phyloP scores from a whole-genome alignment of 2,113 vertebrate genomes.

The Camelus bactrianus region DNA sequence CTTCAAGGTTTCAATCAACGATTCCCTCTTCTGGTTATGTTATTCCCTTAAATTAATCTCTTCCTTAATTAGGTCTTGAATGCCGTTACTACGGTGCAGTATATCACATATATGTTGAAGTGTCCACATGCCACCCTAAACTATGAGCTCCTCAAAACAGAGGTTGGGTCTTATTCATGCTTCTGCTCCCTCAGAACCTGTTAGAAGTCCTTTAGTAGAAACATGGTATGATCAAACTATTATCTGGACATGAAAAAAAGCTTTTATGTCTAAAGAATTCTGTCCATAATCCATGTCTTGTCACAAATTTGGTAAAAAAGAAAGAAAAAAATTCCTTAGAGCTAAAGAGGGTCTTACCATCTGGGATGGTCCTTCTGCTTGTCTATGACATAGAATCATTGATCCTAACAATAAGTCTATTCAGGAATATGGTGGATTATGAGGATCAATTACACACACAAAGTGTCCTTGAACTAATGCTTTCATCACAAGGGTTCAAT shows the following conservation, averaged over 20 bases:
- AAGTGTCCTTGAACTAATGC: neutral
- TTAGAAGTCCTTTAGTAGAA: neutral
- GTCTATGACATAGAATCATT: neutral
- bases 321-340: neutral
- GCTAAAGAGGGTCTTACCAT: neutral
- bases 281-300: neutral
- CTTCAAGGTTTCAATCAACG: neutral
- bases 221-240: neutral
- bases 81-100: neutral
- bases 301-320: neutral
- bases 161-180: neutral
- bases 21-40: neutral
- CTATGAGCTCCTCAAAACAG: neutral
- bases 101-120: neutral
- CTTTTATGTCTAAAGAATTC: neutral
- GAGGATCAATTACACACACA: neutral
- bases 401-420: neutral
- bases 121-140: neutral
- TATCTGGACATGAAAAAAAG: neutral
- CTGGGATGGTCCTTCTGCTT: neutral
- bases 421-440: neutral
- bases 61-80: neutral
- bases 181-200: neutral
- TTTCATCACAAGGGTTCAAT: neutral
- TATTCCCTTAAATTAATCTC: neutral